phyloP scores from a whole-genome alignment of 2,113 vertebrate genomes.

The Xenus cinereus region DNA sequence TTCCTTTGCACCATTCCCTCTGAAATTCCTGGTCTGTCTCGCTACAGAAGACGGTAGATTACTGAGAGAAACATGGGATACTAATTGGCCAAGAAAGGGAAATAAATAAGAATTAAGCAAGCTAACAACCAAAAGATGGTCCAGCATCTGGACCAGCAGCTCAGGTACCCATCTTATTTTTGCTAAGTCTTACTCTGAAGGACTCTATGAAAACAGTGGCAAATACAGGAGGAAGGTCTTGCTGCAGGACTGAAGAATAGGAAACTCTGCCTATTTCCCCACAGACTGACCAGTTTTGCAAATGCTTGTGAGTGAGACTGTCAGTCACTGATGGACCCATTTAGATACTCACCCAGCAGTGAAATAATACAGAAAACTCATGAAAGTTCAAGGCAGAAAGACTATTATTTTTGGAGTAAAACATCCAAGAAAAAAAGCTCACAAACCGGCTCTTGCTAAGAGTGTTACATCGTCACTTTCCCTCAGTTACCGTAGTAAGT shows the following conservation, averaged over 20 bases:
- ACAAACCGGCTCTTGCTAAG: not conserved
- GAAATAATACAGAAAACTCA: not conserved
- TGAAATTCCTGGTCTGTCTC: not conserved
- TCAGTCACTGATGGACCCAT: not conserved
- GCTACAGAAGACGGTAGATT: not conserved
- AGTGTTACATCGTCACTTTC: not conserved
- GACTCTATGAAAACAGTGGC: not conserved
- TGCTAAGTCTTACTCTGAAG: not conserved
- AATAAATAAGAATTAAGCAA: not conserved
- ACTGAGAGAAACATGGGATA: not conserved
- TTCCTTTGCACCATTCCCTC: not conserved
- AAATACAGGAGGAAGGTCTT: not conserved
- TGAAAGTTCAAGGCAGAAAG: not conserved
- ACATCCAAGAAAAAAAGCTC: not conserved
- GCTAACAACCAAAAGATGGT: not conserved
- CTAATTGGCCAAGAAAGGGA: not conserved
- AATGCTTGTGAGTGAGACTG: not conserved
- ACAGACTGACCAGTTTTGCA: not conserved
- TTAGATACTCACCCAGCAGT: not conserved
- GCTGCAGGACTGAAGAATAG: not conserved
- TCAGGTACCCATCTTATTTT: not conserved
- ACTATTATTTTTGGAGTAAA: not conserved
- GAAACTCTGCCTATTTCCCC: not conserved
- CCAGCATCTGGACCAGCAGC: not conserved
- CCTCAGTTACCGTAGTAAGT: not conserved